Conservation (phyloP, 2,888 invertebrate species). For the Prosapia bicincta region DNA sequence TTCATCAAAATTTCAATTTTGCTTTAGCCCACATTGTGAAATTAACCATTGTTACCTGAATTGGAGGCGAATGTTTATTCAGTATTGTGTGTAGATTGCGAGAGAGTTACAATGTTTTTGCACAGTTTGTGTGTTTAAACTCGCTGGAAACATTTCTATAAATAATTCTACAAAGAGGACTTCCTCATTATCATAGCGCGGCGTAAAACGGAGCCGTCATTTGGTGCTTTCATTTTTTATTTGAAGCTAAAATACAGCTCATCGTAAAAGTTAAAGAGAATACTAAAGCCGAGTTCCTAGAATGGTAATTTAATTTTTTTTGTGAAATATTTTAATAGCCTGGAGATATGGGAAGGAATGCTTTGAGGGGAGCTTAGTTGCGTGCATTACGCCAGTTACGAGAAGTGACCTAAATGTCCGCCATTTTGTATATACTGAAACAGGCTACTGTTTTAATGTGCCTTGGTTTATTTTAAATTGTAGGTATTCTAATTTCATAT, state of each 20-base stretch:
- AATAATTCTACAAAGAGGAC: neutral
- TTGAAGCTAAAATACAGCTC: neutral
- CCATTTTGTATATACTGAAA: neutral
- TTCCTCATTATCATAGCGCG: neutral
- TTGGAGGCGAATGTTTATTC: too few relatives aligned
- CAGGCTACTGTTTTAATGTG: neutral
- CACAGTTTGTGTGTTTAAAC: neutral
- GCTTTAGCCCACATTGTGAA: too few relatives aligned
- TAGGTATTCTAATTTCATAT: too few relatives aligned
- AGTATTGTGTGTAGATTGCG: too few relatives aligned
- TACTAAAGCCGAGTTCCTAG: neutral
- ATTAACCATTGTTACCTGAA: too few relatives aligned
- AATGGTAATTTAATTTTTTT: slow-evolving; percentile 2
- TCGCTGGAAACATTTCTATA: neutral
- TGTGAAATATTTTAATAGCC: neutral
- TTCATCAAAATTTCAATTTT: too few relatives aligned
- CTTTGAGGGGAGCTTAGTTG: neutral
- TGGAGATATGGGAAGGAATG: neutral
- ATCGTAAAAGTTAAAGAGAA: neutral
- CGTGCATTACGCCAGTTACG: neutral
- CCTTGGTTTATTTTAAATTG: neutral
- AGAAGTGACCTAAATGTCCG: neutral
- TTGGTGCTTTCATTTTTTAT: neutral
- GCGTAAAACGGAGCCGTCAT: neutral
- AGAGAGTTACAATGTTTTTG: too few relatives aligned